These are phyloP conservation scores for Oxytorus armatus DNA, from an alignment of 2,888 invertebrate genomes.

Conservation along the genomic window DNA sequence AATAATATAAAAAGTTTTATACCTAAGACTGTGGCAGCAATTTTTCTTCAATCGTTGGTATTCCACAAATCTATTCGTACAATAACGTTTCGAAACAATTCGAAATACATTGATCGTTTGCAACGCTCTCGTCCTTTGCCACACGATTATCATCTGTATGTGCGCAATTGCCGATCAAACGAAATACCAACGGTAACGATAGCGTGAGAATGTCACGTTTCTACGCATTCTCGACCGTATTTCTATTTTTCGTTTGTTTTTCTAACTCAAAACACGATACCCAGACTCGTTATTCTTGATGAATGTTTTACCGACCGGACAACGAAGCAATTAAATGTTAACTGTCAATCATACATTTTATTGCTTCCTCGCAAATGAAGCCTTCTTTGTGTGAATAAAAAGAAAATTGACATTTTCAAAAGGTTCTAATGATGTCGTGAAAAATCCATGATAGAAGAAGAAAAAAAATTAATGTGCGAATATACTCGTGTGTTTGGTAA, in stretches of 20 bases:
- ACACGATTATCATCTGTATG: constrained; percentile 12
- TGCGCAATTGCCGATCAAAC: constrained; percentile 20
- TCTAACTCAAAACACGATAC: too few species aligned
- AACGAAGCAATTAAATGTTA: too few species aligned
- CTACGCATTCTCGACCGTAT: background rate
- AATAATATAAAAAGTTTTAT: too few species aligned
- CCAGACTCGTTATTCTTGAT: background rate
- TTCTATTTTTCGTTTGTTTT: too few species aligned
- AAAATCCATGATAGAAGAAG: too few species aligned
- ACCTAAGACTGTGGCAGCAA: background rate
- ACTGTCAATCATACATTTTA: background rate
- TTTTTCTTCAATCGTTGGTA: constrained; percentile 18
- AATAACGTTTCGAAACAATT: constrained; percentile 41
- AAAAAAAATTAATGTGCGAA: too few species aligned
- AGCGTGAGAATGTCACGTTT: background rate
- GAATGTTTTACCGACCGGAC: background rate
- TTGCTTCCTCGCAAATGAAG: background rate
- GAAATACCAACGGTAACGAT: constrained; percentile 13
- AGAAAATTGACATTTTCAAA: too few species aligned
- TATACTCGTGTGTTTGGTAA: too few species aligned
- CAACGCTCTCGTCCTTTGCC: background rate
- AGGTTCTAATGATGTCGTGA: too few species aligned
- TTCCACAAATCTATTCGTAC: constrained; percentile 12
- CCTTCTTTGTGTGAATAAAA: too few species aligned
- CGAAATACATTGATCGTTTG: background rate